Evolutionary conservation across 2,113 vertebrate species (phyloP), one percentile per base, ranked within the genome.

Genomic region (Condylura cristata): DNA sequence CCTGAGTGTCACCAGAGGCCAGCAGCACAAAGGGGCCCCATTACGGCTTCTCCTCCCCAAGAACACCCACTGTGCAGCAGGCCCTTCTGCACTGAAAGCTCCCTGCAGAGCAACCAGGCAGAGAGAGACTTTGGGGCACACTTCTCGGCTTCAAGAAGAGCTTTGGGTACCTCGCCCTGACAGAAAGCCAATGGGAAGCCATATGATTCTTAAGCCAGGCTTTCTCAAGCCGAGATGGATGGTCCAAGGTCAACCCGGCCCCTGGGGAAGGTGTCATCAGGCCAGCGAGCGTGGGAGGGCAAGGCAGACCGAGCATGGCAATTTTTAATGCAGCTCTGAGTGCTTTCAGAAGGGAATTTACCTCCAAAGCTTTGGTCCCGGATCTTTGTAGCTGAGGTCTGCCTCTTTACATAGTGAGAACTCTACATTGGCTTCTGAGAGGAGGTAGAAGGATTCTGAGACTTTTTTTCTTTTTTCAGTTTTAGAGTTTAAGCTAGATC

Each of bases 121-220:
- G n/a, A 61, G 82, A 84, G 16, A 4, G 88, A 41, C 66, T 66
- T 0, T 1, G 0, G 10, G n/a, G 39, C 34, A 32, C 2, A 2
- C 58, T 66, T 87, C 88, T 90, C 8, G 16, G 34, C 90, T 78
- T 78, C 85, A 96, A 93, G 86, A 94, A 95, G 76, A 96, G 75
- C 58, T 89, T 66, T 17, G 26, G 65, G 74, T 93, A 85, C 96
- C 72, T 87, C 5, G 0, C 41, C n/a, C 61, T 86, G 90, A 74
- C 66, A 92, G 92, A 90, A 96, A 93, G 89, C 90, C 95, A 84
- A 75, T 75, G 72, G 63, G 20, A 60, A 93, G 41, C 68, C 26
- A 6, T 56, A 44, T 90, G 88, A 95, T 95, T 79, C 95, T 88
- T 88, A 56, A 61, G 11, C 76, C 81, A 41, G 78, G 81, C n/a